Evolutionary conservation across 1,140 invertebrate species (phyloP).

Genomic region (Platyura marginata): DNA sequence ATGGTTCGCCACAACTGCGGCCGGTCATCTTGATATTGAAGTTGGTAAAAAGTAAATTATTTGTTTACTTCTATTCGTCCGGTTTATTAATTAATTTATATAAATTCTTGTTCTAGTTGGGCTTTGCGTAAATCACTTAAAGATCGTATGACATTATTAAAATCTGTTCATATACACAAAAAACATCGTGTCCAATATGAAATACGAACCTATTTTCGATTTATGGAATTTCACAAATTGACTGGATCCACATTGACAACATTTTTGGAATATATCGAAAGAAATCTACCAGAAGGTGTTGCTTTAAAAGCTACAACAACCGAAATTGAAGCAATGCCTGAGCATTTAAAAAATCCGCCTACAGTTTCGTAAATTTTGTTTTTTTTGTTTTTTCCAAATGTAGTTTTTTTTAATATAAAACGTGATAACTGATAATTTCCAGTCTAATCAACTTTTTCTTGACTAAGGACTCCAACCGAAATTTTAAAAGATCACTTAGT

Average conservation of each 20-base stretch:
- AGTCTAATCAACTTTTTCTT: no score
- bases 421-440: no score
- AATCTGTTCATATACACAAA: slow-evolving; percentile 80
- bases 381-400: no score
- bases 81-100: not conserved
- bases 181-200: slow-evolving; percentile 95
- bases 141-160: slow-evolving; percentile 60
- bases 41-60: slow-evolving; percentile 47
- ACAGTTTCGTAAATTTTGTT: no score
- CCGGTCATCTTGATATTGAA: slow-evolving; percentile 57
- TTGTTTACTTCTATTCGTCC: not conserved
- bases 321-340: slow-evolving; percentile 36
- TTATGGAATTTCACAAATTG: slow-evolving; percentile 62
- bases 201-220: slow-evolving; percentile 77
- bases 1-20: slow-evolving; percentile 61
- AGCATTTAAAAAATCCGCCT: slow-evolving; percentile 27
- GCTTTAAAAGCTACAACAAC: slow-evolving; percentile 85
- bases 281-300: slow-evolving; percentile 94
- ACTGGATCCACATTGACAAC: slow-evolving; percentile 93
- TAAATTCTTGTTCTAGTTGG: slow-evolving; percentile 32
- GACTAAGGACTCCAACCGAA: no score
- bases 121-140: slow-evolving; percentile 49
- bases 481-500: no score
- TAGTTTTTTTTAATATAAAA: no score
- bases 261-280: slow-evolving; percentile 88